Base-by-base conservation (phyloP, 1,140 invertebrate genomes). In the Diorhabda sublineata region DNA sequence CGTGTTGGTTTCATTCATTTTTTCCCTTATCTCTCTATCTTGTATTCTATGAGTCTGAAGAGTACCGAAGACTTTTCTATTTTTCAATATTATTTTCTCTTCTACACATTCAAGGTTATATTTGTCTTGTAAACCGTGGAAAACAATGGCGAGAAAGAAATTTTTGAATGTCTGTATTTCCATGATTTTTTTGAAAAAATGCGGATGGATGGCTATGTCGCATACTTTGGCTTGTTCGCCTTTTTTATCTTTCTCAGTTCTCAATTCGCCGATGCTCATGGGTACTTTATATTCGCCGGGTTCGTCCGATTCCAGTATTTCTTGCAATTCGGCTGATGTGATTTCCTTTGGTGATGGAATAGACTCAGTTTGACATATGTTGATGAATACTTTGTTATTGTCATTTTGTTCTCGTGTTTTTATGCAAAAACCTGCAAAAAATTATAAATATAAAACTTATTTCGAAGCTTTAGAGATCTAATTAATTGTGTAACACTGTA, bases 191-290 rank as follows among this genome's bases (percentile, higher is more conserved):
- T 83, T 82, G 71, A 90, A 88, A 75, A 94, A 94, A 8, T 82
- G 81, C 5, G 90, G 84, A 79, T 91, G 90, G 7, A 95, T 87
- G 5, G 92, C 90, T 56, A 95, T 86, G 81, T 95, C 92, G 81
- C 89, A 92, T 0, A 87, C 91, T 68, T 86, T 86, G 42, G 89
- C 89, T 0, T 86, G 84, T 9, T 84, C 82, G 9, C 90, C 89
- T 72, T 86, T 87, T 81, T 94, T 96, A 80, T 96, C 94, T 42
- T 83, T 81, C 77, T 95, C 93, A 8, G 84, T 83, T 73, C 91
- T 89, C 59, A 90, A 86, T 77, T 90, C 88, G 1, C 93, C 94
- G 72, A 97, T 90, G 78, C 93, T 95, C 90, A 97, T 92, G 2
- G 95, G 94, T 58, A 97, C 87, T 63, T 90, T 83, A 79, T 89